Conservation (phyloP, 2,888 invertebrate species). For the Keiferia lycopersicella region DNA sequence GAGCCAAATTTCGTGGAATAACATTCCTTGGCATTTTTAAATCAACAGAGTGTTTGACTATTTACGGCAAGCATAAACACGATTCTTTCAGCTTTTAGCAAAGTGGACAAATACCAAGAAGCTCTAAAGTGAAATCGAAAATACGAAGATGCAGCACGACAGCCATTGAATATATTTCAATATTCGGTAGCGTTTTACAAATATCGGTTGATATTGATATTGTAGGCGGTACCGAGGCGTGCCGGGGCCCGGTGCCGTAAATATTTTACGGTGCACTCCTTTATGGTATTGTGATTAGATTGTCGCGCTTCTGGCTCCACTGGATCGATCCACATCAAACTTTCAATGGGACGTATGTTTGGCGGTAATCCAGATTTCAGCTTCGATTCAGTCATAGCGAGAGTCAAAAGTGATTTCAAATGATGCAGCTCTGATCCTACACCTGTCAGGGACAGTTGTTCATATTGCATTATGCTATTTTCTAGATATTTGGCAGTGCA, state of each 20-base stretch:
- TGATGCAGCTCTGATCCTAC: background rate
- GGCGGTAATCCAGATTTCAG: conserved; percentile 36
- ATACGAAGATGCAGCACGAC: conserved; percentile 21
- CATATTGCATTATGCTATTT: background rate
- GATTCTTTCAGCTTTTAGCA: conserved; percentile 1
- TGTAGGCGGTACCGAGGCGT: conserved; percentile 59
- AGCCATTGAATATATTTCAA: conserved; percentile 24
- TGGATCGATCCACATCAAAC: conserved; percentile 64
- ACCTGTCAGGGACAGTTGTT: background rate
- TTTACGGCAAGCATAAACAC: conserved; percentile 4
- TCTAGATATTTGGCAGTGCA: background rate
- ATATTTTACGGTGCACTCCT: conserved; percentile 73
- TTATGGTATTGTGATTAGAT: conserved; percentile 71
- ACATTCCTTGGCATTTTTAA: no score
- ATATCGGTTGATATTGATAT: conserved; percentile 40
- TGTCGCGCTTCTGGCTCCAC: conserved; percentile 58
- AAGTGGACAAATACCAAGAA: conserved; percentile 19
- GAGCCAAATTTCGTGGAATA: no score
- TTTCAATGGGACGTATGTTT: conserved; percentile 58
- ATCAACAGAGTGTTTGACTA: background rate
- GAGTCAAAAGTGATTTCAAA: background rate
- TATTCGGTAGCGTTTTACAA: conserved; percentile 29
- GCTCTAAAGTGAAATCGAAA: conserved; percentile 17
- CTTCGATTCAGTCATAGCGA: conserved; percentile 1
- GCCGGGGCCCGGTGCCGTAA: conserved; percentile 64